These are phyloP conservation scores for Tragelaphus oryx DNA, from an alignment of 2,797 vertebrate genomes.

Conservation along the genomic window DNA sequence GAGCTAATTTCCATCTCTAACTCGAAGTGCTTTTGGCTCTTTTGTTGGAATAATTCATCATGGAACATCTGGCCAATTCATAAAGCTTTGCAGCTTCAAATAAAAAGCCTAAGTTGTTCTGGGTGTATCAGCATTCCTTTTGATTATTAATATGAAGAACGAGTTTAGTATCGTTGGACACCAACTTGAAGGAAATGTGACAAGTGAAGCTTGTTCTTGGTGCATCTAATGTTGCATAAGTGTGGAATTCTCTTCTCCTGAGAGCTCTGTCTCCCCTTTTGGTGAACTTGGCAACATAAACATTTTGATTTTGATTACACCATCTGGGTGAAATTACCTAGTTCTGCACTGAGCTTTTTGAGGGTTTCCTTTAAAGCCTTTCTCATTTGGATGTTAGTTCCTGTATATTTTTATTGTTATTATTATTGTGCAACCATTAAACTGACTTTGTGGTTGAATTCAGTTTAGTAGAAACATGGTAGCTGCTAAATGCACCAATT, in stretches of 20 bases:
- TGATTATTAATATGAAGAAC: constrained; percentile 74
- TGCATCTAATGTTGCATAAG: constrained; percentile 56
- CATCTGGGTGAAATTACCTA: constrained; percentile 44
- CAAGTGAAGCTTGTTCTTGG: constrained; percentile 65
- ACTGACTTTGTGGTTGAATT: constrained; percentile 58
- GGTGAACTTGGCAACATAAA: constrained; percentile 48
- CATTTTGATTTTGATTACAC: constrained; percentile 44
- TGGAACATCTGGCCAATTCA: constrained; percentile 74
- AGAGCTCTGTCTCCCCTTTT: constrained; percentile 65
- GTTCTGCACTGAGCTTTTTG: not conserved
- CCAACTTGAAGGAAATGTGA: constrained; percentile 64
- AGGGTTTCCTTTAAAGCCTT: constrained; percentile 48
- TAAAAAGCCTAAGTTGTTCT: constrained; percentile 68
- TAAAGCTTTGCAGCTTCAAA: constrained; percentile 69
- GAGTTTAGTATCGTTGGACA: constrained; percentile 65
- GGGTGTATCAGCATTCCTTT: constrained; percentile 72
- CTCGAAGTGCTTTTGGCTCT: constrained; percentile 59
- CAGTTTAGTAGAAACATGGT: constrained; percentile 55
- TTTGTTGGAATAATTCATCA: constrained; percentile 78
- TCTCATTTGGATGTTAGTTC: constrained; percentile 56
- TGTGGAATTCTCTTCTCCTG: constrained; percentile 36
- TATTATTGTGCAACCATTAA: constrained; percentile 50
- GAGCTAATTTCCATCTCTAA: constrained; percentile 76
- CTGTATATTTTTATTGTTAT: constrained; percentile 57
- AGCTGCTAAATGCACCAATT: constrained; percentile 41